Percentiles rank a stretch among this genome's conserved stretches.
phyloP scores from a whole-genome alignment of 1,140 invertebrate species.

The Drosophila mojavensis region DNA sequence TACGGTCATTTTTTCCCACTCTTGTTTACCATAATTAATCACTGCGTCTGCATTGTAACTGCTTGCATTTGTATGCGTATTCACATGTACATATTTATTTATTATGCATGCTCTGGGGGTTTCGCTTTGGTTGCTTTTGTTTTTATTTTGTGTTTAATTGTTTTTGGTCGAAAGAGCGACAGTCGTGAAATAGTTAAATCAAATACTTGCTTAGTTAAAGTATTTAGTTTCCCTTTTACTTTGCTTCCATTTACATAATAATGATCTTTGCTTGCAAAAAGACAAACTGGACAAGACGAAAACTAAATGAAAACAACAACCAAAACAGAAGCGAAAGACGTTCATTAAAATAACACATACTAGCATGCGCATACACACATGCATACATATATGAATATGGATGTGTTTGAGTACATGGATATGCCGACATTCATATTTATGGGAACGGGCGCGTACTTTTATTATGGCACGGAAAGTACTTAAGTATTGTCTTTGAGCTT shows the following conservation, averaged over 20 bases:
- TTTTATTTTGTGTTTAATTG: constrained; percentile 21
- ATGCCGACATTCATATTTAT: constrained; percentile 14
- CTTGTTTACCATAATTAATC: constrained; percentile 66
- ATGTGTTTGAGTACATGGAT: background rate
- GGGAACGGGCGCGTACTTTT: constrained; percentile 48
- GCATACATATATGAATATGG: constrained; percentile 8
- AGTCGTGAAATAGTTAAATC: constrained; percentile 14
- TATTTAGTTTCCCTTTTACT: constrained; percentile 81
- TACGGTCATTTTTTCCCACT: constrained; percentile 49
- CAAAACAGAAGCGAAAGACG: constrained; percentile 47
- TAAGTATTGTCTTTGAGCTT: constrained; percentile 10
- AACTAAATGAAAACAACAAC: constrained; percentile 26
- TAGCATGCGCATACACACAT: background rate
- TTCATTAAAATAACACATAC: constrained; percentile 62
- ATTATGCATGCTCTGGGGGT: constrained; percentile 42
- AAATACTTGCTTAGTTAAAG: constrained; percentile 38
- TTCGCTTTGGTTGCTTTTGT: constrained; percentile 27
- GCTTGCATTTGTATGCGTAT: constrained; percentile 26
- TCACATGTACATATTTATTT: constrained; percentile 31
- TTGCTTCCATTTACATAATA: constrained; percentile 78
- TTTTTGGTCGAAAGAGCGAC: constrained; percentile 14
- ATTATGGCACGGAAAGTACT: constrained; percentile 33
- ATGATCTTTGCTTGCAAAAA: constrained; percentile 56
- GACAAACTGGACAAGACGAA: constrained; percentile 35
- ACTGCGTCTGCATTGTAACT: constrained; percentile 45